phyloP scores from a whole-genome alignment of 2,797 vertebrate genomes.

The Scleropages formosus region DNA sequence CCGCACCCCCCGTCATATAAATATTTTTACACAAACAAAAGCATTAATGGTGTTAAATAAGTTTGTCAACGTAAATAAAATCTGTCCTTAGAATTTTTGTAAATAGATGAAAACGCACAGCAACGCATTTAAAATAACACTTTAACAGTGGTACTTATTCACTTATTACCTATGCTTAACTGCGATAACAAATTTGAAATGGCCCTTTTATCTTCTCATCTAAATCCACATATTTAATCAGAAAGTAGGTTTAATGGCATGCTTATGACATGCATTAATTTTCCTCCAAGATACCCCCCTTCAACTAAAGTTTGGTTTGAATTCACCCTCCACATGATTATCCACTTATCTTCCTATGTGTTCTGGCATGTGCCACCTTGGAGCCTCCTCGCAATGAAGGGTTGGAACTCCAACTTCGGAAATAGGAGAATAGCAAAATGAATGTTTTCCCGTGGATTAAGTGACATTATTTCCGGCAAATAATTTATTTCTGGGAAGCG shows the following conservation, averaged over 20 bases:
- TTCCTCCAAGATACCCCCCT: slow-evolving; percentile 26
- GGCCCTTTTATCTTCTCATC: slow-evolving; percentile 45
- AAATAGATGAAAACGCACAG: slow-evolving; percentile 4
- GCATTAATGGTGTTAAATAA: slow-evolving; percentile 8
- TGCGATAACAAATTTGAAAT: slow-evolving; percentile 27
- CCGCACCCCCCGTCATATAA: too few relatives aligned
- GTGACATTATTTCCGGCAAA: background rate
- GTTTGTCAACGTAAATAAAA: slow-evolving; percentile 5
- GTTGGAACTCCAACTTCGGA: slow-evolving; percentile 21
- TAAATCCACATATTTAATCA: slow-evolving; percentile 44
- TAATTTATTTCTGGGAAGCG: background rate
- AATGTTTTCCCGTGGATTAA: slow-evolving; percentile 6
- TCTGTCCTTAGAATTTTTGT: slow-evolving; percentile 38
- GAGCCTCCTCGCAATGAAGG: slow-evolving; percentile 25
- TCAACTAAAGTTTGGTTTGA: slow-evolving; percentile 36
- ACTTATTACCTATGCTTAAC: slow-evolving; percentile 39
- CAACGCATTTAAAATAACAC: background rate
- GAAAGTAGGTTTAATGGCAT: slow-evolving; percentile 37
- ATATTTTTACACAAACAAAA: slow-evolving; percentile 2
- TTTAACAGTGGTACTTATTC: slow-evolving; percentile 27
- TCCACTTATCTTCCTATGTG: slow-evolving; percentile 35
- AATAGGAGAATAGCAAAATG: slow-evolving; percentile 12
- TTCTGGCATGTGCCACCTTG: slow-evolving; percentile 32
- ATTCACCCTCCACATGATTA: slow-evolving; percentile 40
- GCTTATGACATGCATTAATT: slow-evolving; percentile 33